Conservation (phyloP, 2,113 vertebrate species). For the Copsychus sechellarum region DNA sequence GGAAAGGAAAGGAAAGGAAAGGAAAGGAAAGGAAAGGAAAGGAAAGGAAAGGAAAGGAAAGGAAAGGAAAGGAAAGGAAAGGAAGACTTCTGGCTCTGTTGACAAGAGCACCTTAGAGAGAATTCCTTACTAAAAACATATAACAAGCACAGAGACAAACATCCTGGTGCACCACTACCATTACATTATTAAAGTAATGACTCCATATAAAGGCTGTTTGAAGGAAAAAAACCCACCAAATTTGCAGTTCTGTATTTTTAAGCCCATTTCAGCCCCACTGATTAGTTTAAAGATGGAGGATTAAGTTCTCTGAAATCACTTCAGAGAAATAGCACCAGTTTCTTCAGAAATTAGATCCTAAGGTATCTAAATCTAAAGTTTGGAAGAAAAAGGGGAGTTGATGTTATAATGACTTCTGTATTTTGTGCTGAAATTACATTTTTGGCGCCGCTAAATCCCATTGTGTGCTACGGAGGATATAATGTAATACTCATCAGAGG, state of each 20-base stretch:
- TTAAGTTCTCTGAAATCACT: background rate
- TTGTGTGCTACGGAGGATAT: conserved; percentile 52
- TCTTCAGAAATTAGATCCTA: background rate
- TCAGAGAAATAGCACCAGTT: background rate
- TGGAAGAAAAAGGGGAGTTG: conserved; percentile 17
- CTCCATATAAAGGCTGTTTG: background rate
- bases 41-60: background rate
- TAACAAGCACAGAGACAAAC: background rate
- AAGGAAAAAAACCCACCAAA: rapidly evolving
- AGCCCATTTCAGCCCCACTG: background rate
- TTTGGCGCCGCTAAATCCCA: conserved; percentile 65
- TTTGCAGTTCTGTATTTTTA: background rate
- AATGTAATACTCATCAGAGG: conserved; percentile 64
- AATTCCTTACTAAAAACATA: background rate
- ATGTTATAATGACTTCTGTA: conserved; percentile 59
- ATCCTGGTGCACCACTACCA: background rate
- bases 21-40: too few relatives aligned
- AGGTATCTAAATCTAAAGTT: background rate
- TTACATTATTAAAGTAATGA: background rate
- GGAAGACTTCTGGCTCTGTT: background rate
- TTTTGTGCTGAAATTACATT: conserved; percentile 72
- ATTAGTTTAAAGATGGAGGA: background rate
- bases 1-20: too few relatives aligned
- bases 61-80: background rate
- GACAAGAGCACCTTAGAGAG: background rate